phyloP scores from a whole-genome alignment of 1,140 invertebrate genomes.

The Cepaea nemoralis region DNA sequence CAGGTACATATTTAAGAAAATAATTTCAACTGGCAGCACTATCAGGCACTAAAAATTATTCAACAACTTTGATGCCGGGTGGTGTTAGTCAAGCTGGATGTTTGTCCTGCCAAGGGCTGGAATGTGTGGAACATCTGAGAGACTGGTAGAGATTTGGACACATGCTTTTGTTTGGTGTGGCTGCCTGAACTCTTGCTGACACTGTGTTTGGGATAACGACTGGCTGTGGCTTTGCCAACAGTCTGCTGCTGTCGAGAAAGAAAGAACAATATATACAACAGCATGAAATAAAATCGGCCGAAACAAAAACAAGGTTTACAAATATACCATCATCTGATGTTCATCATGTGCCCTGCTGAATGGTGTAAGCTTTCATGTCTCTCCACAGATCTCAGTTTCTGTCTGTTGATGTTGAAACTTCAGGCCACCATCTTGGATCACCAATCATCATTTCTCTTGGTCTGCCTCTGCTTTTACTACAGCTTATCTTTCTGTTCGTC shows the following conservation, averaged over 20 bases:
- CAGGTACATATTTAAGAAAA: too few relatives aligned
- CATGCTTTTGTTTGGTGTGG: neutral
- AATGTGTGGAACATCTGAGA: neutral
- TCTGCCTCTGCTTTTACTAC: too few relatives aligned
- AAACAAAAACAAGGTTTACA: neutral
- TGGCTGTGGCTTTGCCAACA: conserved; percentile 25
- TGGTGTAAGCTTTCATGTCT: too few relatives aligned
- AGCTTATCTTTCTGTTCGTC: too few relatives aligned
- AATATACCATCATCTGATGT: neutral
- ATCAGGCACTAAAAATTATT: neutral
- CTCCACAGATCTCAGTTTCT: too few relatives aligned
- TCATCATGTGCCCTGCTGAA: neutral
- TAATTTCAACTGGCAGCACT: too few relatives aligned
- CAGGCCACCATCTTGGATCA: too few relatives aligned
- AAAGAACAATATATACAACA: neutral
- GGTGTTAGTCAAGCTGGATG: neutral
- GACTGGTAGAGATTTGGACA: neutral
- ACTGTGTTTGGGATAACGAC: conserved; percentile 14
- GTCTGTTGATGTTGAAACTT: too few relatives aligned
- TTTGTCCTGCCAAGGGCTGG: conserved; percentile 21
- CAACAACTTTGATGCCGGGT: conserved; percentile 16
- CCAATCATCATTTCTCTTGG: too few relatives aligned
- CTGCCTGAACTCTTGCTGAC: neutral
- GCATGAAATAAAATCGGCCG: neutral
- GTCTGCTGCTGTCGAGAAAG: too few relatives aligned